A percentile compares a stretch with the other conserved stretches of the same genome.
Evolutionary conservation across 2,888 invertebrate species (phyloP).

Genomic region (Loripinus fragilis): DNA sequence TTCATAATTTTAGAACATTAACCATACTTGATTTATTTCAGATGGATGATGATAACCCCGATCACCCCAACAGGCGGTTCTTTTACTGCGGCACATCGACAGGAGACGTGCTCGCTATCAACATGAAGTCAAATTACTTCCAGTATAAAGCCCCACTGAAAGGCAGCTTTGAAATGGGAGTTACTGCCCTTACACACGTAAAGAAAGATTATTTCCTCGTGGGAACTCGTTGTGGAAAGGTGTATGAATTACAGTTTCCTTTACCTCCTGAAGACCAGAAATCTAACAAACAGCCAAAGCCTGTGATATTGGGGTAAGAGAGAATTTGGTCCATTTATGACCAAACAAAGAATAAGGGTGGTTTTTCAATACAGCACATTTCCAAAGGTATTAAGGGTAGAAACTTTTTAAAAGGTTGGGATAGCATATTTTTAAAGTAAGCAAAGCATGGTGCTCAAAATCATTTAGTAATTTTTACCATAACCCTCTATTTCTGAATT

Average conservation of each 20-base stretch:
- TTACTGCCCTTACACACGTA: constrained; percentile 81
- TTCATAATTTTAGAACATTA: too few species aligned
- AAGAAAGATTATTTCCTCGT: constrained; percentile 85
- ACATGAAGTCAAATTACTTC: constrained; percentile 77
- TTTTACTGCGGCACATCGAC: constrained; percentile 94
- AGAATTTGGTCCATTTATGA: too few species aligned
- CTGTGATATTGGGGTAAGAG: constrained; percentile 44
- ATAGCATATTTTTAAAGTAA: too few species aligned
- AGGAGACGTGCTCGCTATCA: constrained; percentile 87
- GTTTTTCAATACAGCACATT: too few species aligned
- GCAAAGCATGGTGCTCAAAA: too few species aligned
- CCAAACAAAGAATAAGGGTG: too few species aligned
- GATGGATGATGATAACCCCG: constrained; percentile 83
- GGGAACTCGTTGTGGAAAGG: constrained; percentile 93
- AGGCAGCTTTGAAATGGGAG: constrained; percentile 78
- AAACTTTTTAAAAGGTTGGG: too few species aligned
- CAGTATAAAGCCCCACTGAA: constrained; percentile 79
- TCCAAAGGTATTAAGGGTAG: too few species aligned
- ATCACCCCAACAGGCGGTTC: constrained; percentile 87
- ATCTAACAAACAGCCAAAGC: constrained; percentile 32
- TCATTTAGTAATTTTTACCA: too few species aligned
- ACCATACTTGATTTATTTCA: constrained; percentile 48
- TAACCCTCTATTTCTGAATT: too few species aligned
- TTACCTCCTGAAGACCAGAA: neutral
- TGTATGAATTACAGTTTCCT: constrained; percentile 56